Evolutionary conservation across 2,888 invertebrate genomes (phyloP).

Genomic region (Tryphoninae sp.): DNA sequence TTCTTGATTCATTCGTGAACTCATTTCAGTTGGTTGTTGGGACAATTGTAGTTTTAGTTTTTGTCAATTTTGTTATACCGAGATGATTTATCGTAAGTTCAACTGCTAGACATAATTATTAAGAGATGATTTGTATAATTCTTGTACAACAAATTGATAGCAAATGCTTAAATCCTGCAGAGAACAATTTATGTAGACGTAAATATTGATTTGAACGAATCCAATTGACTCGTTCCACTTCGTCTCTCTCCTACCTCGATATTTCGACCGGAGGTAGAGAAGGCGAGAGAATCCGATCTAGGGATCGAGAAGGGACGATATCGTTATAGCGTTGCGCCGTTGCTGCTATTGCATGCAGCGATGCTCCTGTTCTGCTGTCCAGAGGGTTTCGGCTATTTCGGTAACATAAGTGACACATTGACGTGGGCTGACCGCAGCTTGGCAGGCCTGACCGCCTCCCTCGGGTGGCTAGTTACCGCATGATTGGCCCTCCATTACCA

Average conservation of each 20-base stretch:
- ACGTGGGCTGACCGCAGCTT: conserved; percentile 80
- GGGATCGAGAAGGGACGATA: conserved; percentile 52
- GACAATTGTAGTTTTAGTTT: conserved; percentile 69
- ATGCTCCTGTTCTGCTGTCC: conserved; percentile 66
- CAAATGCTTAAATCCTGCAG: too few species aligned
- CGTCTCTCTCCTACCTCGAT: conserved; percentile 31
- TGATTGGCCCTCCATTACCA: conserved; percentile 82
- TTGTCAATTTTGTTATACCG: conserved; percentile 63
- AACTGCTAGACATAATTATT: too few species aligned
- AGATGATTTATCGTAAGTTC: background rate
- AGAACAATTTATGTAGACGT: background rate
- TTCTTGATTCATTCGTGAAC: conserved; percentile 2
- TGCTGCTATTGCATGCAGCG: conserved; percentile 68
- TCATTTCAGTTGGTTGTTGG: background rate
- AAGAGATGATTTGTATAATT: too few species aligned
- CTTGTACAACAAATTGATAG: too few species aligned
- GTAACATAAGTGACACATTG: conserved; percentile 81
- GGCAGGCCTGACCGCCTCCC: conserved; percentile 80
- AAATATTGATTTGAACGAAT: background rate
- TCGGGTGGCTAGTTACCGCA: conserved; percentile 81
- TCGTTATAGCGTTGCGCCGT: conserved; percentile 64
- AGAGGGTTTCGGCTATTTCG: conserved; percentile 77
- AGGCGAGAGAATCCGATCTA: conserved; percentile 29
- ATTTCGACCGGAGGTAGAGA: conserved; percentile 19
- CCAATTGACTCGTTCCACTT: conserved; percentile 6